phyloP scores from a whole-genome alignment of 2,888 invertebrate genomes.

The Acleris cristana region DNA sequence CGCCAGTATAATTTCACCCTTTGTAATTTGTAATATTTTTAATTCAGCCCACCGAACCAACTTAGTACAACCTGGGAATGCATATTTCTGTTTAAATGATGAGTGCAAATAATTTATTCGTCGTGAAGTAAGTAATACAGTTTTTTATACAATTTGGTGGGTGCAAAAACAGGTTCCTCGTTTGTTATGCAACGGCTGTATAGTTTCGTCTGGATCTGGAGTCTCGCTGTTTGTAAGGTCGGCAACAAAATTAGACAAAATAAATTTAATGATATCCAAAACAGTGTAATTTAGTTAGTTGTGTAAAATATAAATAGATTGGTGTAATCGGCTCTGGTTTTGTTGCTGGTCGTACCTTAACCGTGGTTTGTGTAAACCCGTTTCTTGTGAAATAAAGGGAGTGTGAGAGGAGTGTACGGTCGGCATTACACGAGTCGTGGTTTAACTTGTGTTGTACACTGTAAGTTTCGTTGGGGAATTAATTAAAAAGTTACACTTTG shows the following conservation, averaged over 20 bases:
- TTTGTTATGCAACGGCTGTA: conserved; percentile 11
- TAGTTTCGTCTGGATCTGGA: conserved; percentile 11
- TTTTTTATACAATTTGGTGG: conserved; percentile 15
- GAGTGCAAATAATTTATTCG: conserved; percentile 26
- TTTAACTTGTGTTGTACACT: too few relatives aligned
- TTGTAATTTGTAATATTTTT: conserved; percentile 9
- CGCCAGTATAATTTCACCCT: conserved; percentile 35
- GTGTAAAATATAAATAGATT: conserved; percentile 27
- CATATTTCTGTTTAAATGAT: neutral
- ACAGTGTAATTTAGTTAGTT: conserved; percentile 28
- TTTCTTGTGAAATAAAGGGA: neutral
- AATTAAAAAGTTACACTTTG: too few relatives aligned
- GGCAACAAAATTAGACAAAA: conserved; percentile 12
- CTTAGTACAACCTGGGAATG: neutral
- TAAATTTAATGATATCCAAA: conserved; percentile 13
- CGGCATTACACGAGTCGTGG: too few relatives aligned
- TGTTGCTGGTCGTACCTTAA: conserved; percentile 17
- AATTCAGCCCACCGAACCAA: conserved; percentile 29
- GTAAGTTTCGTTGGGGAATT: too few relatives aligned
- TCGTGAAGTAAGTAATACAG: conserved; percentile 11
- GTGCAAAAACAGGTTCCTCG: neutral
- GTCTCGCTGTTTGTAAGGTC: conserved; percentile 10
- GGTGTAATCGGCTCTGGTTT: conserved; percentile 19
- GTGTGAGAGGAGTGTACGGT: neutral
- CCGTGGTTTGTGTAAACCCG: conserved; percentile 6